Base-by-base conservation (phyloP, 2,113 vertebrate species). In the Hucho hucho region DNA sequence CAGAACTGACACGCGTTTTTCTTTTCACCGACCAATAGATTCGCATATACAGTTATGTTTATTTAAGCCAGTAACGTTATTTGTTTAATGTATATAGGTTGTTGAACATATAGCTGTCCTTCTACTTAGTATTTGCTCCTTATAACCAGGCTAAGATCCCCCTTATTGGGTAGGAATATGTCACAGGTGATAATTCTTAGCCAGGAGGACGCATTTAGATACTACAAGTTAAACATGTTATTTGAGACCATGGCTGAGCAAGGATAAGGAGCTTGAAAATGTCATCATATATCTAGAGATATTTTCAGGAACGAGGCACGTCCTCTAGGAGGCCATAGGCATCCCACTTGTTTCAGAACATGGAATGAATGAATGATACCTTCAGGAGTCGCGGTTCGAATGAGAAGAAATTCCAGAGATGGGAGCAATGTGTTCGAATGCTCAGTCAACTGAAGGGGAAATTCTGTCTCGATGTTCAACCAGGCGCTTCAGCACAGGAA, bases 1-100 rank as follows among this genome's bases (percentile, higher is more conserved):
- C 37, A 53, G 59, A 58, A 69, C 65, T 69, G 74, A 22, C 64
- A 53, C 24, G 56, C 64, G 11, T 28, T 24, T 46, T 25, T 71
- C 43, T 24, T 26, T 13, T 43, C 13, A 13, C 26, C 49, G 29
- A 20, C 29, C 22, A 63, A 24, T 11, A n/a, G 9, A 25, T 24
- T 63, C 9, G 37, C 9, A 43, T 32, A 53, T 20, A 63, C 18
- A 59, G 58, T 11, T 11, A 26, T 6, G 25, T 25, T 25, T 2
- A 46, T 53, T 53, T 18, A 18, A 18, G 16, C 49, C 49, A 53
- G 16, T 53, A 16, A 32, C 32, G 32, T 32, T 32, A 1, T 14
- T 53, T 18, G 16, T 53, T 53, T 53, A 43, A 43, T 43, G 9
- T 43, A 11, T 43, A 43, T 43, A 11, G 49, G 49, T 4, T 53